phyloP scores from a whole-genome alignment of 2,888 invertebrate genomes.

The Morpho deidamia region DNA sequence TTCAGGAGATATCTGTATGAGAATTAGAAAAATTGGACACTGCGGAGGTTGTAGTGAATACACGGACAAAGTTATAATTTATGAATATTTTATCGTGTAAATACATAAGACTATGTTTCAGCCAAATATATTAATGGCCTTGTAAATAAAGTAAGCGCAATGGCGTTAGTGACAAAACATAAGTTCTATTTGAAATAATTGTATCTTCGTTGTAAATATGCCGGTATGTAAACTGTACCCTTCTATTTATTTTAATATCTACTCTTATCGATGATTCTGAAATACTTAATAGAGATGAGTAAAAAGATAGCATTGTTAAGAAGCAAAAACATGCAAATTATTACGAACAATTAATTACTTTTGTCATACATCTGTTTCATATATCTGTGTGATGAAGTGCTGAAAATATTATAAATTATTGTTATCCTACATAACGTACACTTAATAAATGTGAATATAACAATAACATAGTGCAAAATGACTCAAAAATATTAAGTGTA shows the following conservation, averaged over 20 bases:
- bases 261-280: slow-evolving; percentile 4
- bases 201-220: slow-evolving; percentile 39
- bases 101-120: slow-evolving; percentile 10
- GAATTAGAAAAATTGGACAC: slow-evolving; percentile 54
- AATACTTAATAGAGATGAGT: slow-evolving; percentile 9
- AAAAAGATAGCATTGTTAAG: not conserved
- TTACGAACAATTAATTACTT: no score
- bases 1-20: slow-evolving; percentile 95
- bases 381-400: not conserved
- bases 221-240: slow-evolving; percentile 27
- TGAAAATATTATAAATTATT: slow-evolving; percentile 42
- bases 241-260: not conserved
- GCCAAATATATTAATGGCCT: slow-evolving; percentile 28
- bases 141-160: slow-evolving; percentile 33
- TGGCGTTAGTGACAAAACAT: slow-evolving; percentile 19
- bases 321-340: no score
- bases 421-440: slow-evolving; percentile 47
- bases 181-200: slow-evolving; percentile 6
- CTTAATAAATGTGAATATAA: slow-evolving; percentile 62
- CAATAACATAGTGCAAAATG: slow-evolving; percentile 66
- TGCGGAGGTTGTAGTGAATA: slow-evolving; percentile 64
- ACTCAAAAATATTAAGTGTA: slow-evolving; percentile 50
- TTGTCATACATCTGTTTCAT: no score
- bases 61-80: slow-evolving; percentile 68
- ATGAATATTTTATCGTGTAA: slow-evolving; percentile 29